Conservation (phyloP, 2,888 invertebrate genomes). For the Cotesia congregata region DNA sequence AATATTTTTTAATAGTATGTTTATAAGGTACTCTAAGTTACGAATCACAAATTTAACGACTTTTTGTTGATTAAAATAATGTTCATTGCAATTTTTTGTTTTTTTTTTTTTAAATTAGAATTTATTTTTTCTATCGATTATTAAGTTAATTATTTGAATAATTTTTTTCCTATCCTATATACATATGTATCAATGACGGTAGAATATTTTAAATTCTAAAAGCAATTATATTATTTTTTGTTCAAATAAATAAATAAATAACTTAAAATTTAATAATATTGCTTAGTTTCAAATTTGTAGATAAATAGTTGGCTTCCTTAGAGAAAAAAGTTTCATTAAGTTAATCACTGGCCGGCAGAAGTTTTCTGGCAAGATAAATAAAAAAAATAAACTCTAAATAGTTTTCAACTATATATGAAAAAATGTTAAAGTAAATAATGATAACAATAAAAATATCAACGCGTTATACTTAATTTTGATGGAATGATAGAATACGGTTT, state of each 20-base stretch:
- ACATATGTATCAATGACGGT: neutral
- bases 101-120: neutral
- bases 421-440: neutral
- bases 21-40: slow-evolving; percentile 22
- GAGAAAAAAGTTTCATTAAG: neutral
- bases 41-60: neutral
- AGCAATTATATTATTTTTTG: neutral
- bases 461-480: slow-evolving; percentile 28
- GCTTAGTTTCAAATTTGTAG: neutral
- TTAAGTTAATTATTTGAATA: neutral
- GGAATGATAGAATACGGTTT: slow-evolving; percentile 15
- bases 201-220: neutral
- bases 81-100: neutral
- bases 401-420: neutral
- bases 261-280: neutral
- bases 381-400: neutral
- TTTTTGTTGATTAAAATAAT: slow-evolving; percentile 11
- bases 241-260: neutral
- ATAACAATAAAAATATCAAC: neutral
- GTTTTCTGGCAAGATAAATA: neutral
- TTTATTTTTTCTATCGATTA: neutral
- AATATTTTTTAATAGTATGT: slow-evolving; percentile 1
- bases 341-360: neutral
- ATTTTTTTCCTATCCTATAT: neutral
- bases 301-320: neutral